Evolutionary conservation across 2,888 invertebrate genomes (phyloP).

Genomic region (Leptura quadrifasciata): DNA sequence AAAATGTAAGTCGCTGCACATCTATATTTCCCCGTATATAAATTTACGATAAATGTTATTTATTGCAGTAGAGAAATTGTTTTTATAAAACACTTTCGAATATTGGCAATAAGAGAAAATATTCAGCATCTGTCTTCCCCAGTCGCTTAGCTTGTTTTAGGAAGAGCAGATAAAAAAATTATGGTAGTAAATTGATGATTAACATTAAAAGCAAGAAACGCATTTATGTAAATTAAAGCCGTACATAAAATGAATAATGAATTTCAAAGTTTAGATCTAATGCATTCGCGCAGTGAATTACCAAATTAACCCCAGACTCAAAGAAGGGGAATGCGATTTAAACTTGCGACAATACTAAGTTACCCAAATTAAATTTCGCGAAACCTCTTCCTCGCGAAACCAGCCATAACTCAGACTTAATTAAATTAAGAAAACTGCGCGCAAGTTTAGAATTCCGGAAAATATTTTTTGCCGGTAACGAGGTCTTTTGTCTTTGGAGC

Average conservation of each 20-base stretch:
- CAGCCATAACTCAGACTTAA: slow-evolving; percentile 64
- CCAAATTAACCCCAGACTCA: slow-evolving; percentile 63
- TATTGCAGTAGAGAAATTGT: background rate
- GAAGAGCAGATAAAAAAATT: slow-evolving; percentile 54
- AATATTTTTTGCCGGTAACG: slow-evolving; percentile 70
- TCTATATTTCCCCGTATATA: too few species aligned
- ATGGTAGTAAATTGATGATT: slow-evolving; percentile 50
- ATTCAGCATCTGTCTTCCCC: background rate
- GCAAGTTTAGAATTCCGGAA: slow-evolving; percentile 59
- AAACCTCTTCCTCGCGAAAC: slow-evolving; percentile 58
- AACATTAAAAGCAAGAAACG: slow-evolving; percentile 62
- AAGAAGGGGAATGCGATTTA: slow-evolving; percentile 65
- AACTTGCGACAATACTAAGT: slow-evolving; percentile 71
- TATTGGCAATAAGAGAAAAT: background rate
- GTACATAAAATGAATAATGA: slow-evolving; percentile 66
- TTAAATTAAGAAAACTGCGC: slow-evolving; percentile 69
- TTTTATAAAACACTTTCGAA: background rate
- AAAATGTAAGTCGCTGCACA: too few species aligned
- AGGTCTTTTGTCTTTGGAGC: slow-evolving; percentile 68
- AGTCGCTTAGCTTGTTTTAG: background rate
- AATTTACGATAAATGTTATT: background rate
- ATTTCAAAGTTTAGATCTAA: slow-evolving; percentile 64
- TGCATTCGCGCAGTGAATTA: slow-evolving; percentile 66
- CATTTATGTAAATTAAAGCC: slow-evolving; percentile 63
- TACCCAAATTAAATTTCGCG: slow-evolving; percentile 71